phyloP scores from a whole-genome alignment of 2,797 vertebrate species.

The Lacerta viridis region DNA sequence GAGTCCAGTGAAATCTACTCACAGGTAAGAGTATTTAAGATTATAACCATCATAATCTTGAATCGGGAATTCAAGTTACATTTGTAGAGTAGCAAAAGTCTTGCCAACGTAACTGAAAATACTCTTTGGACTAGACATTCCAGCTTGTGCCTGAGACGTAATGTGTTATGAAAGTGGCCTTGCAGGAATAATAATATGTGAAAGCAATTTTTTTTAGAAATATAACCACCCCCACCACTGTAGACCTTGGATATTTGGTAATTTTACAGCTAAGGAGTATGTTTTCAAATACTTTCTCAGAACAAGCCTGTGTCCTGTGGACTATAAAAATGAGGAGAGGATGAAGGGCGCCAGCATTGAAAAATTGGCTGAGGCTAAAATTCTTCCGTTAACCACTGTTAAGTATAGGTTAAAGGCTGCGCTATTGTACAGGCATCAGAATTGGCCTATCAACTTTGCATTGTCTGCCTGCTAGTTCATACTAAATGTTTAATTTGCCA shows the following conservation, averaged over 20 bases:
- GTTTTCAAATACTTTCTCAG: conserved; percentile 1
- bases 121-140: background rate
- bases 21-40: background rate
- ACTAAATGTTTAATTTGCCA: background rate
- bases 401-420: background rate
- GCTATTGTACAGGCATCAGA: no score
- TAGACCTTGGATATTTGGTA: background rate
- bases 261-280: background rate
- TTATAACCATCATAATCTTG: background rate
- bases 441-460: background rate
- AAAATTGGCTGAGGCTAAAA: background rate
- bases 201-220: background rate
- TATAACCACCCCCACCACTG: background rate
- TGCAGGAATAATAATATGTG: background rate
- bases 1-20: background rate
- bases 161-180: background rate
- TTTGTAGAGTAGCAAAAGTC: background rate
- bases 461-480: background rate
- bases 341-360: background rate
- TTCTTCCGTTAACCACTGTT: background rate
- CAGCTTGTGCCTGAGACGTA: background rate
- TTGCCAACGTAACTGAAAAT: background rate
- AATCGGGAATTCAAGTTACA: background rate
- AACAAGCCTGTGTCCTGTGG: conserved; percentile 20
- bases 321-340: background rate